Evolutionary conservation across 2,797 vertebrate genomes (phyloP), one percentile per base, ranked within the genome.

Genomic region (Channallabes apus): DNA sequence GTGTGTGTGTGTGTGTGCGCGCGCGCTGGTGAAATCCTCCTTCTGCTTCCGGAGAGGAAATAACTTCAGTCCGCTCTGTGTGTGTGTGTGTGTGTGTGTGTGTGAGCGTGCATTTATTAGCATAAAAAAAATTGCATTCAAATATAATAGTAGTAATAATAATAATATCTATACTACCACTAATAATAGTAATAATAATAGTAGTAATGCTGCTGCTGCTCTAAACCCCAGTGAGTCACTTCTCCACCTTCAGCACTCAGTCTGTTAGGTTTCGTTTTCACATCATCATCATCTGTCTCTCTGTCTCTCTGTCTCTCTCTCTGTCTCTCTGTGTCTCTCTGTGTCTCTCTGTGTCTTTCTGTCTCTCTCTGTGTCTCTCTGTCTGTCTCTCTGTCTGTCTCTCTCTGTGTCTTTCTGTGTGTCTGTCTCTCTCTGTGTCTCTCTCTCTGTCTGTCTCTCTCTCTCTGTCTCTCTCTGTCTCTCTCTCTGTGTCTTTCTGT

Each of bases 41-140:
- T 78, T 17, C 54, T 41, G 41, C 41, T 84, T 84, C 83, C 83
- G 83, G 75, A 79, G 15, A 78, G 75, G 64, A 79, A 79, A 79
- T 58, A 78, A 64, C 77, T 80, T 80, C 24, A 68, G 75, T 56
- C 64, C 65, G 51, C 8, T 79, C 27, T 64, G 22, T 76, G 38
- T 41, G 46, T 54, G 78, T n/a, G 35, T 11, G 29, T 38, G 32
- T 22, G 7, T 6, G 58, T 6, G 20, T 22, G 68, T 9, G 17
- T 2, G 6, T 2, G 35, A n/a, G n/a, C 0, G n/a, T 11, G 41
- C 35, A 68, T 35, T 56, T 65, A 62, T 67, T 32, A 67, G 15
- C 11, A 32, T 29, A n/a, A n/a, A n/a, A n/a, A n/a, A n/a, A n/a
- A n/a, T 67, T 15, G 41, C 41, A 41, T 41, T 41, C 7, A 41